These are phyloP conservation scores for Chesias legatella DNA, from an alignment of 2,888 invertebrate genomes.

Conservation along the genomic window DNA sequence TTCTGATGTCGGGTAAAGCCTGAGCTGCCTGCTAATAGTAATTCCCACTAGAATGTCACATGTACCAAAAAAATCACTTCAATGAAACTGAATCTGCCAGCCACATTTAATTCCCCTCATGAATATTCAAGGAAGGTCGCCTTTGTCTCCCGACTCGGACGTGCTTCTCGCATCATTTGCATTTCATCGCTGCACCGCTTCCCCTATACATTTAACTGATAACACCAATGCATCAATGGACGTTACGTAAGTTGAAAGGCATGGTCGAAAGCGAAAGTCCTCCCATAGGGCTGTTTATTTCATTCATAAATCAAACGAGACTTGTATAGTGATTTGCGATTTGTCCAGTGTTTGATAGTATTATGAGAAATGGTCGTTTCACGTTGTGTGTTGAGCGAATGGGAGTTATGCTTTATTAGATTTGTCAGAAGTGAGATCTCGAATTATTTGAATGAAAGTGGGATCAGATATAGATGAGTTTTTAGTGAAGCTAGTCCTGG, in stretches of 20 bases:
- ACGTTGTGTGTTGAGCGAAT: too few species aligned
- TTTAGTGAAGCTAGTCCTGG: too few species aligned
- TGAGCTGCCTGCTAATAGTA: too few species aligned
- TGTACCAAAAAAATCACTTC: slow-evolving; percentile 1
- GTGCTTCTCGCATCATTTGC: slow-evolving; percentile 19
- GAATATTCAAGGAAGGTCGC: slow-evolving; percentile 39
- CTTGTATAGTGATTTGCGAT: slow-evolving; percentile 17
- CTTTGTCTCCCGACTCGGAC: slow-evolving; percentile 32
- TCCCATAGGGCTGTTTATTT: slow-evolving; percentile 21
- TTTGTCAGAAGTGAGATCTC: too few species aligned
- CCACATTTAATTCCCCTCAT: slow-evolving; percentile 38
- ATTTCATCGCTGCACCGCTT: slow-evolving; percentile 22
- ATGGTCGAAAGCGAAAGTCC: slow-evolving; percentile 27
- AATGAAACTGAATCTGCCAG: slow-evolving; percentile 21
- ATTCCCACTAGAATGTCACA: not conserved
- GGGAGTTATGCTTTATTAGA: too few species aligned
- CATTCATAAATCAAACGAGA: slow-evolving; percentile 27
- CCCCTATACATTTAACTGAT: slow-evolving; percentile 4
- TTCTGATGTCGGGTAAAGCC: too few species aligned
- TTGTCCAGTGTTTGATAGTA: slow-evolving; percentile 8
- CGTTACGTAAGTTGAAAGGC: slow-evolving; percentile 19
- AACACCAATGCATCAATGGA: slow-evolving; percentile 21
- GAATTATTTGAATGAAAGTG: slow-evolving; percentile 11
- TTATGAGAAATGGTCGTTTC: not conserved
- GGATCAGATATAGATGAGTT: too few species aligned